phyloP scores from a whole-genome alignment of 1,140 invertebrate species.

The Cotesia vestalis region DNA sequence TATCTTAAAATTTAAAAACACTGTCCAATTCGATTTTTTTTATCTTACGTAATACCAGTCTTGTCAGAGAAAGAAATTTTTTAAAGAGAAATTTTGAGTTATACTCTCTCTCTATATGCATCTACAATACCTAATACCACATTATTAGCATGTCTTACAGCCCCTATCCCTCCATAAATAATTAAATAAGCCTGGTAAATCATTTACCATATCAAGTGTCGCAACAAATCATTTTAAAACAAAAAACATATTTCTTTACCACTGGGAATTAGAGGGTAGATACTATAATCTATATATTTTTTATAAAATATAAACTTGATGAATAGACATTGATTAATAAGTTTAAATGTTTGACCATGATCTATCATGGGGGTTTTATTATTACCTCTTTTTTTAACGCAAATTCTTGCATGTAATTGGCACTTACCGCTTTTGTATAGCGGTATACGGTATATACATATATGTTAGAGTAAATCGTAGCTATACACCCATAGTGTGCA shows the following conservation, averaged over 20 bases:
- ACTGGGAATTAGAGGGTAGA: not conserved
- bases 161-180: too few relatives aligned
- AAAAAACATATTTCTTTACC: not conserved
- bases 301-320: not conserved
- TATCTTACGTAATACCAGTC: too few relatives aligned
- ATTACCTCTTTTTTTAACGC: conserved; percentile 7
- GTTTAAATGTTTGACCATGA: conserved; percentile 6
- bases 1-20: too few relatives aligned
- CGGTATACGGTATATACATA: conserved; percentile 17
- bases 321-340: not conserved
- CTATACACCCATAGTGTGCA: not conserved
- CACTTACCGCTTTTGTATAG: conserved; percentile 21
- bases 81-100: too few relatives aligned
- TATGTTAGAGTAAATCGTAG: not conserved
- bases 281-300: not conserved
- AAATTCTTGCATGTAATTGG: conserved; percentile 23
- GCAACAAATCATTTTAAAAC: too few relatives aligned
- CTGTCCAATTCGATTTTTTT: too few relatives aligned
- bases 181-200: too few relatives aligned
- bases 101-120: too few relatives aligned
- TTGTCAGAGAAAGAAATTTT: too few relatives aligned
- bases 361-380: not conserved
- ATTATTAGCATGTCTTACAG: too few relatives aligned
- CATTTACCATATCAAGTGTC: too few relatives aligned
- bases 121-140: too few relatives aligned